A percentile compares a stretch with the other conserved stretches of the same genome.
phyloP scores from a whole-genome alignment of 2,888 invertebrate genomes.

The Dinocampus coccinellae region DNA sequence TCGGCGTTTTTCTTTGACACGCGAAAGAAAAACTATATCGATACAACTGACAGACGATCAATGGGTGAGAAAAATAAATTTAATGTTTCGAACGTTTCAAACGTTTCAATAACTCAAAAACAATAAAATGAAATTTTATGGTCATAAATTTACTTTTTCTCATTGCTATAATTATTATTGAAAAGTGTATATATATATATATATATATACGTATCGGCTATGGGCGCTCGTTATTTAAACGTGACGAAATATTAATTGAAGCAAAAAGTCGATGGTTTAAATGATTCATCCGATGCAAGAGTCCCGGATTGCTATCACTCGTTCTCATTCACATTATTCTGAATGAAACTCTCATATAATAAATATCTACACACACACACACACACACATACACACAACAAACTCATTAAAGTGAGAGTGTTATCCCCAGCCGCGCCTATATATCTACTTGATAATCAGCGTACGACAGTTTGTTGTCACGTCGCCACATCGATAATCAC shows the following conservation, averaged over 20 bases:
- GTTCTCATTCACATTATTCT: neutral
- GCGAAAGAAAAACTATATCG: conserved; percentile 13
- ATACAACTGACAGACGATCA: conserved; percentile 25
- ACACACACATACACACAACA: neutral
- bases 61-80: conserved; percentile 16
- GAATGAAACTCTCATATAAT: neutral
- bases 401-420: neutral
- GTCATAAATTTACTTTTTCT: conserved; percentile 4
- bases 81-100: conserved; percentile 1
- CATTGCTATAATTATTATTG: neutral
- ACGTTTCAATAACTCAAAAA: conserved; percentile 19
- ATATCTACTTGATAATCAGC: conserved; percentile 23
- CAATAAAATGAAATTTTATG: conserved; percentile 3
- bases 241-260: conserved; percentile 65
- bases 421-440: conserved; percentile 17
- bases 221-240: conserved; percentile 43
- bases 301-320: neutral
- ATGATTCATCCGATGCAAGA: conserved; percentile 7
- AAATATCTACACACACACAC: no score
- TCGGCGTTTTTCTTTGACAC: neutral
- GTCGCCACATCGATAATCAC: conserved; percentile 31
- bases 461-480: conserved; percentile 36
- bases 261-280: conserved; percentile 49
- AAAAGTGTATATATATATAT: neutral
- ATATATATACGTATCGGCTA: neutral